Percentiles rank a stretch among this genome's conserved stretches.
These are phyloP conservation scores for Epizoanthus ramosus DNA, from an alignment of 92 coral and sea anemone genomes.

Conservation along the genomic window DNA sequence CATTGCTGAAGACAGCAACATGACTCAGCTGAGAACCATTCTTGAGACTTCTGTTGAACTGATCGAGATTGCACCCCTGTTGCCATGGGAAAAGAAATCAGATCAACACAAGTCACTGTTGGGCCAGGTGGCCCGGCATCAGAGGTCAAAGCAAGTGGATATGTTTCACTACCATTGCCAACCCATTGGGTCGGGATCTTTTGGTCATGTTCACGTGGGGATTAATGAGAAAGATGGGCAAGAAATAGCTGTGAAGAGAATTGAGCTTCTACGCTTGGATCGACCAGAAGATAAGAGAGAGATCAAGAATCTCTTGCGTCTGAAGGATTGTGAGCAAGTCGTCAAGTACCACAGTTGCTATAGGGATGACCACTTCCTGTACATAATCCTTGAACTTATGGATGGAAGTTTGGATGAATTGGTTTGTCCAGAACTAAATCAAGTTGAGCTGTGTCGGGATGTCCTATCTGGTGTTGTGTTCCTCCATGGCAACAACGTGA, in stretches of 20 bases:
- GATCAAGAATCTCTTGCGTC: constrained; percentile 5
- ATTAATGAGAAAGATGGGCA: constrained; percentile 12
- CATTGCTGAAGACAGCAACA: not conserved
- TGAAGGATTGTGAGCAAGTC: not conserved
- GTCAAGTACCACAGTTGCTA: not conserved
- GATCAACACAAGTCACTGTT: too few relatives aligned
- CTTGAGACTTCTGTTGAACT: constrained; percentile 1
- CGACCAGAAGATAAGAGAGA: constrained; percentile 38
- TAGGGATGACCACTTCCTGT: not conserved
- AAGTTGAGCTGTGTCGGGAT: too few relatives aligned
- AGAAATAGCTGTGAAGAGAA: not conserved
- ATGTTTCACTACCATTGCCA: constrained; percentile 1
- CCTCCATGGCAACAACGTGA: too few relatives aligned
- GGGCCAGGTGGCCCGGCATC: too few relatives aligned
- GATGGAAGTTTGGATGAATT: constrained; percentile 17
- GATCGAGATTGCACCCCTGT: not conserved
- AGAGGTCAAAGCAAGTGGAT: not conserved
- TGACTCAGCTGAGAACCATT: not conserved
- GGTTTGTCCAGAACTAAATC: too few relatives aligned
- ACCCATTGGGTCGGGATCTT: constrained; percentile 24
- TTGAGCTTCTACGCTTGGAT: not conserved
- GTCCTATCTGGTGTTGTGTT: too few relatives aligned
- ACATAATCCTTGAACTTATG: constrained; percentile 38
- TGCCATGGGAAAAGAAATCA: too few relatives aligned
- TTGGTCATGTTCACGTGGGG: not conserved